Evolutionary conservation across 2,888 invertebrate species (phyloP).

Genomic region (Magallana nippona): DNA sequence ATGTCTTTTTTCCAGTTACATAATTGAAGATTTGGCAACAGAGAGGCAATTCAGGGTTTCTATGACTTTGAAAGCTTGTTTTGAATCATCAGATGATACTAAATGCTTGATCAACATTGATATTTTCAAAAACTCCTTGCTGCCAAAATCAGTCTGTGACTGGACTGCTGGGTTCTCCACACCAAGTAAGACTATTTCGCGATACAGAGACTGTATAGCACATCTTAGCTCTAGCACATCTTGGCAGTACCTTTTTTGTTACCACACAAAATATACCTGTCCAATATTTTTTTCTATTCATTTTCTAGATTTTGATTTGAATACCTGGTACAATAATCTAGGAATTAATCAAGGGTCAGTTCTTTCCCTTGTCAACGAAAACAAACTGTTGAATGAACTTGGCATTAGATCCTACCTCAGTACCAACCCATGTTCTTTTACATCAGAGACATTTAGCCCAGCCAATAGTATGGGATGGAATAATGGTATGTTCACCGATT

Average conservation of each 20-base stretch:
- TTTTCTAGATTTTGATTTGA: slow-evolving; percentile 38
- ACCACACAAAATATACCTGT: no score
- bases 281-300: neutral
- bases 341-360: slow-evolving; percentile 39
- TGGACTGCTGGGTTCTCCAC: slow-evolving; percentile 51
- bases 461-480: slow-evolving; percentile 39
- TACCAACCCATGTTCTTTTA: slow-evolving; percentile 24
- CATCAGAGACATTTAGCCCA: slow-evolving; percentile 5
- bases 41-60: slow-evolving; percentile 47
- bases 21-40: slow-evolving; percentile 45
- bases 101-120: slow-evolving; percentile 46
- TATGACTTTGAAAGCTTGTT: slow-evolving; percentile 48
- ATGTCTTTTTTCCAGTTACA: slow-evolving; percentile 50
- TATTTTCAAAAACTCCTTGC: slow-evolving; percentile 48
- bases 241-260: no score
- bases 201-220: no score
- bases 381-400: slow-evolving; percentile 36
- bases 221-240: no score
- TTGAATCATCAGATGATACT: slow-evolving; percentile 40
- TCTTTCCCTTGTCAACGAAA: slow-evolving; percentile 38
- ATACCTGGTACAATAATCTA: slow-evolving; percentile 40
- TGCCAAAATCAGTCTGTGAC: slow-evolving; percentile 54
- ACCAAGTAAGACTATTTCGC: slow-evolving; percentile 38
- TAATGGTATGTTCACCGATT: neutral
- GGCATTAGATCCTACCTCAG: slow-evolving; percentile 37